Conservation (phyloP, 2,113 vertebrate genomes). For the Formicarius rufipectus region DNA sequence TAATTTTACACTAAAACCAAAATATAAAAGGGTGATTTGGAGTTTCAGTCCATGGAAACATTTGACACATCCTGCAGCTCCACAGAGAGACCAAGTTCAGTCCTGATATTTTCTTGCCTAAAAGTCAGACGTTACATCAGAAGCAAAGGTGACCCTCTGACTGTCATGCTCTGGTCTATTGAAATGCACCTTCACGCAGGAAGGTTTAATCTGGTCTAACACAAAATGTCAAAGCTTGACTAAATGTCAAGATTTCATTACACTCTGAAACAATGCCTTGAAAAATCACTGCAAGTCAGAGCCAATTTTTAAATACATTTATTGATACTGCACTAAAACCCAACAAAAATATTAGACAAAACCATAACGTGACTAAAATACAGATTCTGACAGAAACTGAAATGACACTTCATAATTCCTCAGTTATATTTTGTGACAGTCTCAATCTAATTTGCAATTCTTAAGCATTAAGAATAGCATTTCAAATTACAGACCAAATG, state of each 20-base stretch:
- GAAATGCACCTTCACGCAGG: slow-evolving; percentile 4
- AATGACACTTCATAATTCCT: neutral
- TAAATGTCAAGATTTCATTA: slow-evolving; percentile 28
- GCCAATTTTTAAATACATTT: neutral
- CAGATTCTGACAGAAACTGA: neutral
- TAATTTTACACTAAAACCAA: neutral
- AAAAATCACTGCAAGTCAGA: neutral
- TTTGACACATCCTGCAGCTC: neutral
- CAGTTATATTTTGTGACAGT: neutral
- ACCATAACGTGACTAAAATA: neutral
- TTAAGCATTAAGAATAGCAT: neutral
- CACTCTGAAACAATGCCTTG: neutral
- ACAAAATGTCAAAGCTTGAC: slow-evolving; percentile 51
- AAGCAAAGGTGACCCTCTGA: neutral
- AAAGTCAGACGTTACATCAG: neutral
- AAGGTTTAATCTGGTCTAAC: neutral
- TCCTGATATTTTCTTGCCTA: neutral
- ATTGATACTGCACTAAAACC: neutral
- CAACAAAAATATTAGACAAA: neutral
- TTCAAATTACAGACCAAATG: neutral
- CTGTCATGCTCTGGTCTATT: neutral
- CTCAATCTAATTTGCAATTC: neutral
- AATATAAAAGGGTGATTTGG: rapidly evolving
- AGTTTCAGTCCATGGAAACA: neutral
- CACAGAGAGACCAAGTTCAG: neutral